Evolutionary conservation across 2,113 vertebrate species (phyloP).

Genomic region (Myrmecobius fasciatus): DNA sequence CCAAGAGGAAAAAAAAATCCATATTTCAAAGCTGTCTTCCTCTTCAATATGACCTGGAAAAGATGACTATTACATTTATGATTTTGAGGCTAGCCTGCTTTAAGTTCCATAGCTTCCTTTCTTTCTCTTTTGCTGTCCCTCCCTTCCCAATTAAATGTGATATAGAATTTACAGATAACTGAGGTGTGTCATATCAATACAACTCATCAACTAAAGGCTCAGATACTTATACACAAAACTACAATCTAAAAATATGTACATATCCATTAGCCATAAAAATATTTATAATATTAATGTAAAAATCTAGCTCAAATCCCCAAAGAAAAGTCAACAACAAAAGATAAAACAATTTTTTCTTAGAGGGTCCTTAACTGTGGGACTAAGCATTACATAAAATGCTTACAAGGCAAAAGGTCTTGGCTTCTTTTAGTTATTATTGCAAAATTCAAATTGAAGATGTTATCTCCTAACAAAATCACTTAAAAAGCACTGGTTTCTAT

Average conservation of each 20-base stretch:
- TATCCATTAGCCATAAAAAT: not conserved
- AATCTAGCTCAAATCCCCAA: not conserved
- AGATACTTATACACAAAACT: not conserved
- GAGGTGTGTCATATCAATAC: not conserved
- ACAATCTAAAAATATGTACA: not conserved
- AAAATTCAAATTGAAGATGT: slow-evolving; percentile 16
- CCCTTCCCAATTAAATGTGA: not conserved
- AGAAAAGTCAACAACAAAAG: not conserved
- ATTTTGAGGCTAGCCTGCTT: not conserved
- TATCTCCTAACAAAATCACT: not conserved
- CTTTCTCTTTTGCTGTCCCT: no score
- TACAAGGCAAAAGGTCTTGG: not conserved
- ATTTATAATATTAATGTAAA: not conserved
- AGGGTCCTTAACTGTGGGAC: not conserved
- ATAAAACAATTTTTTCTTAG: not conserved
- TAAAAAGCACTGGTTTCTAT: not conserved
- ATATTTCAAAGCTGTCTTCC: slow-evolving; percentile 46
- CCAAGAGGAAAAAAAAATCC: not conserved
- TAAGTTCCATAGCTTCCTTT: not conserved
- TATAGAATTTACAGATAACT: slow-evolving; percentile 16
- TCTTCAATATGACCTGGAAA: slow-evolving; percentile 19
- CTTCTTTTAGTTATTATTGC: not conserved
- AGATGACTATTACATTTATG: slow-evolving; percentile 24
- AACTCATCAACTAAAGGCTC: not conserved
- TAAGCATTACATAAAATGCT: not conserved